A percentile compares a stretch with the other conserved stretches of the same genome.
phyloP scores from a whole-genome alignment of 2,888 invertebrate species.

The Automeris io region DNA sequence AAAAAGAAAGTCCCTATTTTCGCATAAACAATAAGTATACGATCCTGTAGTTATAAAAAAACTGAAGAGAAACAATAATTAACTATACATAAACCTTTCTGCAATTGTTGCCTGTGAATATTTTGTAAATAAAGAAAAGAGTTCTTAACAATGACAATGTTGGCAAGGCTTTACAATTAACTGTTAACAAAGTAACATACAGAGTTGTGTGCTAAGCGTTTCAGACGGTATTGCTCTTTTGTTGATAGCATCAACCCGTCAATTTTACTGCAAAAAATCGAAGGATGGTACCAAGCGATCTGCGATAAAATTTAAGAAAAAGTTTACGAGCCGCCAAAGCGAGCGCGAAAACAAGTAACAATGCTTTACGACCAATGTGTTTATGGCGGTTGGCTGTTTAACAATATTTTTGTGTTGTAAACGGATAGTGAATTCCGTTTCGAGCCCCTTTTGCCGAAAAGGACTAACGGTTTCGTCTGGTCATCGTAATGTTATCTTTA shows the following conservation, averaged over 20 bases:
- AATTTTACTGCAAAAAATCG: conserved; percentile 37
- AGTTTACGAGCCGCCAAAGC: conserved; percentile 61
- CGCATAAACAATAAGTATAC: neutral
- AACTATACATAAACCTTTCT: conserved; percentile 10
- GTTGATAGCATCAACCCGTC: conserved; percentile 48
- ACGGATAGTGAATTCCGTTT: conserved; percentile 29
- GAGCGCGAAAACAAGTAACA: conserved; percentile 44
- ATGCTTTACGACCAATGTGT: conserved; percentile 49
- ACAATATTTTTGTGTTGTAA: conserved; percentile 40
- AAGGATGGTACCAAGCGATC: conserved; percentile 27
- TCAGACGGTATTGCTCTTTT: conserved; percentile 41
- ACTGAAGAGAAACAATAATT: conserved; percentile 5
- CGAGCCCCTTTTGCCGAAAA: conserved; percentile 17
- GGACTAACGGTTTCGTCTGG: conserved; percentile 31
- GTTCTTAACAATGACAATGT: conserved; percentile 45
- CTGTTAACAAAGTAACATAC: conserved; percentile 44
- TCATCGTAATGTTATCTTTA: conserved; percentile 6
- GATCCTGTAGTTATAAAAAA: conserved; percentile 1
- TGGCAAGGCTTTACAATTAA: conserved; percentile 67
- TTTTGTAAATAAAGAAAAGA: conserved; percentile 34
- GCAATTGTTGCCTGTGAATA: conserved; percentile 9
- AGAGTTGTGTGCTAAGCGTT: conserved; percentile 40
- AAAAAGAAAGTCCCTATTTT: too few relatives aligned
- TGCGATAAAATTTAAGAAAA: conserved; percentile 43
- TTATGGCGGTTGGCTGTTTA: conserved; percentile 49